Percentiles rank a stretch among this genome's conserved stretches.
phyloP scores from a whole-genome alignment of 2,113 vertebrate genomes.

The Coregonus clupeaformis region DNA sequence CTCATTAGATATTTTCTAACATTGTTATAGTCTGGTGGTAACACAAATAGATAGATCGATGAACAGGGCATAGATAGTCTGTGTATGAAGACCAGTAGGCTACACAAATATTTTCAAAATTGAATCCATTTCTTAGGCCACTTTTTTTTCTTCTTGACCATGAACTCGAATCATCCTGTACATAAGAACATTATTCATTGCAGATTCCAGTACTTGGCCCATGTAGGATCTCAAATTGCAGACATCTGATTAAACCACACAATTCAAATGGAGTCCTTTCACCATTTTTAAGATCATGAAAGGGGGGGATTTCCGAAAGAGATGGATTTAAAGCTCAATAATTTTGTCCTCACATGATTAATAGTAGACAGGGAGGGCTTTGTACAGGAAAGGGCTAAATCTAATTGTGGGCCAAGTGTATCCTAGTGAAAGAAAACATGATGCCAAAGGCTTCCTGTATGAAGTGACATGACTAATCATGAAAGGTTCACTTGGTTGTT shows the following conservation, averaged over 20 bases:
- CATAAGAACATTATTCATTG: constrained; percentile 11
- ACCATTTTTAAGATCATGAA: constrained; percentile 49
- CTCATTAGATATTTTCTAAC: constrained; percentile 30
- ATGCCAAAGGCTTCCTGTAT: constrained; percentile 64
- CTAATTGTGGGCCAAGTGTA: constrained; percentile 65
- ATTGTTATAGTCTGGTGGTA: constrained; percentile 20
- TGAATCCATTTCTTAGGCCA: too few species aligned
- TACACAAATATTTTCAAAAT: too few species aligned
- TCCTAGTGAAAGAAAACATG: constrained; percentile 70
- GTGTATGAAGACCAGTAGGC: too few species aligned
- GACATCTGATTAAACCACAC: too few species aligned
- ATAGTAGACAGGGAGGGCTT: constrained; percentile 74
- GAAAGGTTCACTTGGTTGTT: constrained; percentile 79
- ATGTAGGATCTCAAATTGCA: constrained; percentile 34
- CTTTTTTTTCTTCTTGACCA: background rate
- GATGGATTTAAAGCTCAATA: constrained; percentile 66
- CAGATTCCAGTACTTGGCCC: constrained; percentile 20
- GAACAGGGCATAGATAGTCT: too few species aligned
- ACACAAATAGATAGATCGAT: background rate
- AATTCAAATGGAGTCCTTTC: too few species aligned
- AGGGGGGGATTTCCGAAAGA: constrained; percentile 64
- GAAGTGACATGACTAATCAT: constrained; percentile 49
- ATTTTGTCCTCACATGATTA: constrained; percentile 72
- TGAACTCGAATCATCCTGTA: background rate
- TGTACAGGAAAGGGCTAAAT: constrained; percentile 71